Percentiles rank a stretch among this genome's conserved stretches.
These are phyloP conservation scores for Stegophylla sp. DNA, from an alignment of 2,888 invertebrate species.

Conservation along the genomic window DNA sequence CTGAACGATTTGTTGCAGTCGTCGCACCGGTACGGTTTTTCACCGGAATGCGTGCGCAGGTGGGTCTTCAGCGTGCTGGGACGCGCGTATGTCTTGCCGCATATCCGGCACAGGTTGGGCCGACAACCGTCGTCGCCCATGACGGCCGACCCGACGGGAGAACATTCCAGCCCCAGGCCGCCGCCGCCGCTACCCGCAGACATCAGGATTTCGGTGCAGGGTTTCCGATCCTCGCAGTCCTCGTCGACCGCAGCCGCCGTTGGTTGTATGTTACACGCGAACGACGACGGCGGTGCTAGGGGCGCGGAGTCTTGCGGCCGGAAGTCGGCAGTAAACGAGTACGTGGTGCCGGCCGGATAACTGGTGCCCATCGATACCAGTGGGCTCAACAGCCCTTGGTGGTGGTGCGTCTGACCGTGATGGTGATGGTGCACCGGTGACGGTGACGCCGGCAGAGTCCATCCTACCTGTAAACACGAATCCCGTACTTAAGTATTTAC, in stretches of 20 bases:
- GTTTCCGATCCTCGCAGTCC: slow-evolving; percentile 30
- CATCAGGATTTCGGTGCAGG: slow-evolving; percentile 30
- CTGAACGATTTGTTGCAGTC: slow-evolving; percentile 97
- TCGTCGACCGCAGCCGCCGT: slow-evolving; percentile 23
- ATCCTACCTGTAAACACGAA: slow-evolving; percentile 37
- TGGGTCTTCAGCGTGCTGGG: slow-evolving; percentile 98
- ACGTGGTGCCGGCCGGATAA: slow-evolving; percentile 71
- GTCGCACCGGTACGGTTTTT: slow-evolving; percentile 88
- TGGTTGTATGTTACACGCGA: slow-evolving; percentile 64
- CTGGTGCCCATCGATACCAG: slow-evolving; percentile 66
- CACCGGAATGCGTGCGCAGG: slow-evolving; percentile 93
- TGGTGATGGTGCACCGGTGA: slow-evolving; percentile 61
- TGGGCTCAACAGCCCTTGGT: slow-evolving; percentile 72
- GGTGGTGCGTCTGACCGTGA: slow-evolving; percentile 67
- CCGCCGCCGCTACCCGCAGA: slow-evolving; percentile 9
- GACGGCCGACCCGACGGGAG: neutral
- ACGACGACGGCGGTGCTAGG: slow-evolving; percentile 44
- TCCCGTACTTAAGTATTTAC: no score
- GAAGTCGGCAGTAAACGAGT: slow-evolving; percentile 80
- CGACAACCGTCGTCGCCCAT: slow-evolving; percentile 66
- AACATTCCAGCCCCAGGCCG: neutral
- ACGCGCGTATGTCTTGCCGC: slow-evolving; percentile 95
- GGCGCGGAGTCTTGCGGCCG: slow-evolving; percentile 65
- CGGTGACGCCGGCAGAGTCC: slow-evolving; percentile 58
- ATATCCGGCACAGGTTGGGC: slow-evolving; percentile 90